These are phyloP conservation scores for Rapana venosa DNA, from an alignment of 2,888 invertebrate genomes.

Conservation along the genomic window DNA sequence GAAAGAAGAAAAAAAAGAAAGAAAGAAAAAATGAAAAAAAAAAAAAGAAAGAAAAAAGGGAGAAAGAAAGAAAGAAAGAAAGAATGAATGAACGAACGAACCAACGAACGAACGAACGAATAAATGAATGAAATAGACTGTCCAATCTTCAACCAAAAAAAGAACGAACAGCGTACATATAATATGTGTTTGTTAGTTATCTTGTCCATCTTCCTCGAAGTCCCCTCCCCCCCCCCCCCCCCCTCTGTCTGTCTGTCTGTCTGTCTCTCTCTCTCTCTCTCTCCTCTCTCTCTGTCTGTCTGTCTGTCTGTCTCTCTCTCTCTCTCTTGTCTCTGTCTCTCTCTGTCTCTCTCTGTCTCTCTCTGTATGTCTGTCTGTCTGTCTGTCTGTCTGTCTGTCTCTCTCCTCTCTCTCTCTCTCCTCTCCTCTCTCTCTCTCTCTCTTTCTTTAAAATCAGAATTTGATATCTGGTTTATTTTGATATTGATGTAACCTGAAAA, in stretches of 20 bases:
- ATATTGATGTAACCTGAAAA: too few species aligned
- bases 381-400: not conserved
- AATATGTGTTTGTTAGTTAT: too few species aligned
- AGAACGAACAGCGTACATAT: too few species aligned
- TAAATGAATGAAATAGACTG: too few species aligned
- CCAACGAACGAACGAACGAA: too few species aligned
- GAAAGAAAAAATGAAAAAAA: not conserved
- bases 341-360: not conserved
- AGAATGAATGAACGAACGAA: not conserved
- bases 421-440: not conserved
- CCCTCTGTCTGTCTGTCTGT: not conserved
- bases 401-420: slow-evolving; percentile 4
- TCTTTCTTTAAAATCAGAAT: not conserved
- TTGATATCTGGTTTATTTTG: too few species aligned
- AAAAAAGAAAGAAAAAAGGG: too few species aligned
- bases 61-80: not conserved
- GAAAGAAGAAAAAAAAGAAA: not conserved
- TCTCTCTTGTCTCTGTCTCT: not conserved
- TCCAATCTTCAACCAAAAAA: too few species aligned
- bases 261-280: not conserved
- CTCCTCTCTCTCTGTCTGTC: not conserved
- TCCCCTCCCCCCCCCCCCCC: not conserved
- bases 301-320: not conserved
- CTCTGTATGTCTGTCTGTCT: not conserved
- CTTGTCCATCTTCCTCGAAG: not conserved